Percentiles rank a stretch among this genome's conserved stretches.
These are phyloP conservation scores for Phortica magna DNA, from an alignment of 2,888 invertebrate species.

Conservation along the genomic window DNA sequence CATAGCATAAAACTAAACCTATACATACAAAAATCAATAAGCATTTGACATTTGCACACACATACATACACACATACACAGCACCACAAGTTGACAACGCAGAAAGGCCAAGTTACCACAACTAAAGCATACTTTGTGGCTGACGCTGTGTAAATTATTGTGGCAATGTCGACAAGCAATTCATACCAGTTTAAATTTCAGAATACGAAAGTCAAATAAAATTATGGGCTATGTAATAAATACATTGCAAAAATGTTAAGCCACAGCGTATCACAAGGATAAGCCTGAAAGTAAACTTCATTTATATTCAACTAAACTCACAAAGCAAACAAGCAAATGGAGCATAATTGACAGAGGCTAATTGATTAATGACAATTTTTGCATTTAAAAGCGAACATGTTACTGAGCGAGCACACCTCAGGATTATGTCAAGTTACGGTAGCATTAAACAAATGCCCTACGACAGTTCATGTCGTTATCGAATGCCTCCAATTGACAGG, in stretches of 20 bases:
- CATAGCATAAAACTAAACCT: no score
- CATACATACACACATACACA: not conserved
- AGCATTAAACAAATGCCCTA: conserved; percentile 53
- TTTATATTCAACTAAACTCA: not conserved
- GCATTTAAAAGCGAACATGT: conserved; percentile 48
- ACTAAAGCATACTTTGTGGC: conserved; percentile 45
- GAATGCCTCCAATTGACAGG: conserved; percentile 21
- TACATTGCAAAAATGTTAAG: not conserved
- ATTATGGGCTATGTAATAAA: not conserved
- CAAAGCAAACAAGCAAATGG: conserved; percentile 29
- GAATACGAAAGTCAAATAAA: not conserved
- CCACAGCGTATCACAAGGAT: conserved; percentile 40
- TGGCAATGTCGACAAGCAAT: not conserved
- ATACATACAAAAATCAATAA: not conserved
- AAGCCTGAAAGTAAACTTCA: conserved; percentile 37
- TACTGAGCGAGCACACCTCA: not conserved
- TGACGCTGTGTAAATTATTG: not conserved
- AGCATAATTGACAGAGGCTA: conserved; percentile 39
- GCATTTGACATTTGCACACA: not conserved
- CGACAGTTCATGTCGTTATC: conserved; percentile 1
- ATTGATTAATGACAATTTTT: conserved; percentile 24
- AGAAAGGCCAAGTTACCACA: conserved; percentile 20
- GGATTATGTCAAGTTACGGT: conserved; percentile 52
- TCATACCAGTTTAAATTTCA: not conserved
- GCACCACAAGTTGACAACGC: not conserved